phyloP scores from a whole-genome alignment of 2,797 vertebrate species.

The Epinephelus coioides region DNA sequence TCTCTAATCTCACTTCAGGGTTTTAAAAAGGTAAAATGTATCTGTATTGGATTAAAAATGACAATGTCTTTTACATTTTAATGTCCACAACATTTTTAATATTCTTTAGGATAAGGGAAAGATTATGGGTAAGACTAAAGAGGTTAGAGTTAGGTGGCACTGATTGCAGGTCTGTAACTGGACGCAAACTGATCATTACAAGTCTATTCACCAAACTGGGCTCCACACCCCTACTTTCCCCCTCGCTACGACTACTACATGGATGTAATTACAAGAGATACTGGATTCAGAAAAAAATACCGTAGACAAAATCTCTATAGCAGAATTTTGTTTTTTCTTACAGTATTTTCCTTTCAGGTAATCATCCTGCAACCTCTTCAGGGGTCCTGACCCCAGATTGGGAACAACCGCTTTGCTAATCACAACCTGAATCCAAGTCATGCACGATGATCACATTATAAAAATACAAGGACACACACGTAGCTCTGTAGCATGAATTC shows the following conservation, averaged over 20 bases:
- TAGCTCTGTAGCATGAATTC: slow-evolving; percentile 18
- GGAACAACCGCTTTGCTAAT: neutral
- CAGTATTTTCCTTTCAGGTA: neutral
- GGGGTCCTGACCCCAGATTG: neutral
- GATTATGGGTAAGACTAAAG: neutral
- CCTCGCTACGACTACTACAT: slow-evolving; percentile 1
- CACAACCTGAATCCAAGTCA: neutral
- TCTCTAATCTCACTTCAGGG: neutral
- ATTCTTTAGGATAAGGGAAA: neutral
- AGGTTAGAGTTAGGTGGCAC: neutral
- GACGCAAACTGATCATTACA: neutral
- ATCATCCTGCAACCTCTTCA: neutral
- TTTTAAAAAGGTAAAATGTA: neutral
- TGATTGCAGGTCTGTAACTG: neutral
- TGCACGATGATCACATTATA: neutral
- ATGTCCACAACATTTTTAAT: neutral
- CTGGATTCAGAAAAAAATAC: neutral
- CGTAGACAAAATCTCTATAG: neutral
- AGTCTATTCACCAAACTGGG: neutral
- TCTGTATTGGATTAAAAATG: neutral
- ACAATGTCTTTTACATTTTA: neutral
- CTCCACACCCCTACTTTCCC: neutral
- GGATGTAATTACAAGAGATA: no score
- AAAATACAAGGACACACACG: neutral
- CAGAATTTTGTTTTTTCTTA: neutral